Conservation (phyloP, 2,797 vertebrate species). For the Anabacerthia variegaticeps region DNA sequence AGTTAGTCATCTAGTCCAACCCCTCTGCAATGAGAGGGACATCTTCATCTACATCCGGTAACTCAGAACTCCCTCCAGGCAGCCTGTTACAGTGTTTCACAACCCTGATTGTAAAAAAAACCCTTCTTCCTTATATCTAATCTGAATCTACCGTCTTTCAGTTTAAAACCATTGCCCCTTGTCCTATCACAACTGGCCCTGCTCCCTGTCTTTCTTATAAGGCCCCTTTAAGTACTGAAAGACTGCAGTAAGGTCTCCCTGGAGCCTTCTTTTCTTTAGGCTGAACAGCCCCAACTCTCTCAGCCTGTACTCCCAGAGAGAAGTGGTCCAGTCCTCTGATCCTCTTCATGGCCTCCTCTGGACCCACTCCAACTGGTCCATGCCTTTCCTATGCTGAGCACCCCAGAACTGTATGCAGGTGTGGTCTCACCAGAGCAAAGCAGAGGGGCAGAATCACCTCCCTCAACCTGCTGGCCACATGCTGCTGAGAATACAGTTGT, state of each 20-base stretch:
- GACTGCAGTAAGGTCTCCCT: background rate
- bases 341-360: background rate
- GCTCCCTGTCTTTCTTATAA: background rate
- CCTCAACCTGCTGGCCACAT: rapidly evolving
- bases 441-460: background rate
- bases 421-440: background rate
- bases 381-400: background rate
- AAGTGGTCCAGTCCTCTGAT: background rate
- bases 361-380: background rate
- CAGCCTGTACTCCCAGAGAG: background rate
- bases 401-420: background rate
- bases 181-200: background rate
- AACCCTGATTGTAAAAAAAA: background rate
- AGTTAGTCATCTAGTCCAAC: background rate
- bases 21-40: background rate
- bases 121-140: background rate
- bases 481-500: background rate
- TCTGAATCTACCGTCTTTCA: background rate
- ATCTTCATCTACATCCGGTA: background rate
- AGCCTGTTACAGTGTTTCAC: background rate
- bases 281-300: background rate
- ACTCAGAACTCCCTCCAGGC: background rate
- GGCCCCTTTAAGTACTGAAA: background rate
- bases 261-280: background rate
- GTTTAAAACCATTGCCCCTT: background rate